Conservation (phyloP, 2,113 vertebrate genomes). For the Lathamus discolor region DNA sequence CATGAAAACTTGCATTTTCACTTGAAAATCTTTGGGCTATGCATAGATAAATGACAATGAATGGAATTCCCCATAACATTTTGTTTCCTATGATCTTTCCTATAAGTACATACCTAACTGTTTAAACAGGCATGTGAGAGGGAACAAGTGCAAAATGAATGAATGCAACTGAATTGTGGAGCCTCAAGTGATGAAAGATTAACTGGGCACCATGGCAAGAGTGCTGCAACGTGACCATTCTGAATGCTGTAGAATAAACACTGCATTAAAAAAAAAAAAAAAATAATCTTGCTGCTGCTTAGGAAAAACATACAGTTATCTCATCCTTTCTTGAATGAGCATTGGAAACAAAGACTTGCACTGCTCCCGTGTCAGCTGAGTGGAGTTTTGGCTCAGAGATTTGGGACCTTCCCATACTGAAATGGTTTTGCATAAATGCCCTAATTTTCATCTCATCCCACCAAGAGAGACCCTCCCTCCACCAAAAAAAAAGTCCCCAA, state of each 20-base stretch:
- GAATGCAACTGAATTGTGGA: neutral
- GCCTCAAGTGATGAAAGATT: neutral
- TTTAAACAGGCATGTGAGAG: neutral
- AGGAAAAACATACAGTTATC: neutral
- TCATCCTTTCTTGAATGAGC: neutral
- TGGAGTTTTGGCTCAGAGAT: neutral
- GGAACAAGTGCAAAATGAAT: neutral
- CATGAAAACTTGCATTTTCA: neutral
- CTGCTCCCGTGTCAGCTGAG: neutral
- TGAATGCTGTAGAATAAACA: neutral
- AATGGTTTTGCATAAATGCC: neutral
- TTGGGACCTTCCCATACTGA: neutral
- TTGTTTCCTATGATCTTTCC: neutral
- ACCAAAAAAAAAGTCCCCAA: neutral
- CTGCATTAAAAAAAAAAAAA: neutral
- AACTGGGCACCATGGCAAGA: neutral
- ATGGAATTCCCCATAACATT: neutral
- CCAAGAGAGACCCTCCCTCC: rapidly evolving
- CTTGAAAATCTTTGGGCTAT: neutral
- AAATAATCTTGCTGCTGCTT: neutral
- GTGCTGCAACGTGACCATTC: neutral
- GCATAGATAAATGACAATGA: neutral
- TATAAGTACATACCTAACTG: neutral
- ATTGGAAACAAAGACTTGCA: neutral
- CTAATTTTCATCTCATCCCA: neutral